Base-by-base conservation (phyloP, 2,113 vertebrate genomes). In the Nyctereutes procyonoides region DNA sequence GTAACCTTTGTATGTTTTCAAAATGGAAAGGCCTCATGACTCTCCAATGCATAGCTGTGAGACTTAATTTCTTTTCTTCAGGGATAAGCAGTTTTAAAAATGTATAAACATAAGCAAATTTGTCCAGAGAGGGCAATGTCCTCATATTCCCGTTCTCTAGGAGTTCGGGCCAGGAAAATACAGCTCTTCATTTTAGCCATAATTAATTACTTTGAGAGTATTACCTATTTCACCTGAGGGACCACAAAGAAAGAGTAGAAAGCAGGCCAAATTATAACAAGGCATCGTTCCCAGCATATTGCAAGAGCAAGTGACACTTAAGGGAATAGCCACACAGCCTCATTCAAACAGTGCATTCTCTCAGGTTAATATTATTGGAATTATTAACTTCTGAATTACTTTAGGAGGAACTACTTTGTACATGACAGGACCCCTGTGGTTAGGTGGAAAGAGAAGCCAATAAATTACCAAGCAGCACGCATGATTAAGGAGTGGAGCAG, bases 181-280 rank as follows among this genome's bases (percentile, higher is more conserved):
- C 15, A 96, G 80, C 32, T 96, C 35, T 92, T 93, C 28, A 95
- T 80, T 97, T 88, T 96, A 67, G 38, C 63, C 60, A 91, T 87
- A 95, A 97, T 96, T 98, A 96, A 96, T 96, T 93, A 93, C 83
- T 90, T 86, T 96, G 53, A 93, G 26, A 93, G 16, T 74, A 92
- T 87, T 98, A 90, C 32, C 63, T 95, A 67, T 96, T 88, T 97
- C 32, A 96, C 97, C 63, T 22, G 30, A 93, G 48, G 69, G 53
- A 74, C 76, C 17, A 90, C 48, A 90, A 53, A 90, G 60, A 97
- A 95, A 92, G 38, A 24, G 26, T 69, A 80, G 55, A 97, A 98
- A 95, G 76, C 74, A 87, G 60, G 55, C 71, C 74, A 87, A 82
- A 62, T 97, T 93, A 95, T 94, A 93, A 88, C 56, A 97, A 92